Evolutionary conservation across 2,797 vertebrate genomes (phyloP).

Genomic region (Enteromius mattozi): DNA sequence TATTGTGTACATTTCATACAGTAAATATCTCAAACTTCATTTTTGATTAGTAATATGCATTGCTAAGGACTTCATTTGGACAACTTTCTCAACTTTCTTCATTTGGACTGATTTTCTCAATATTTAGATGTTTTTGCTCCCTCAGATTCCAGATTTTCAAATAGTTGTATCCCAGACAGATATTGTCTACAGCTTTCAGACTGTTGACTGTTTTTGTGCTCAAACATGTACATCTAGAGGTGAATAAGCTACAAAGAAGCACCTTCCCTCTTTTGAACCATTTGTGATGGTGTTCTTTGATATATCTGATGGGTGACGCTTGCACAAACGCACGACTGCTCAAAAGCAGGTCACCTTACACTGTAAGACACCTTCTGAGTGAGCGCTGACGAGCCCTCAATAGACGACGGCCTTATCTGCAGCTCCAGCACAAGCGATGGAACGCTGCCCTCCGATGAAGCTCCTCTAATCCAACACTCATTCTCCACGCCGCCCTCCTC

Average conservation of each 20-base stretch:
- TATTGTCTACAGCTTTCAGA: too few relatives aligned
- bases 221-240: not conserved
- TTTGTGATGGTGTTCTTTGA: not conserved
- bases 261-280: not conserved
- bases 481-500: slow-evolving; percentile 60
- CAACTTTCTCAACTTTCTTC: too few relatives aligned
- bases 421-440: slow-evolving; percentile 56
- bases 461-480: slow-evolving; percentile 63
- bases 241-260: not conserved
- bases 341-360: slow-evolving; percentile 27
- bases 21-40: too few relatives aligned
- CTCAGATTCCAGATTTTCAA: too few relatives aligned
- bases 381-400: slow-evolving; percentile 31
- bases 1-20: too few relatives aligned
- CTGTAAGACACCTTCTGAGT: not conserved
- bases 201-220: too few relatives aligned
- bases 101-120: too few relatives aligned
- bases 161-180: too few relatives aligned
- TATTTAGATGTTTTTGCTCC: too few relatives aligned
- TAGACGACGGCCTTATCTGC: slow-evolving; percentile 60
- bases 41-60: too few relatives aligned
- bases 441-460: slow-evolving; percentile 57
- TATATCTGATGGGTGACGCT: not conserved
- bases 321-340: not conserved
- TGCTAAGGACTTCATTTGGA: too few relatives aligned